Evolutionary conservation across 2,888 invertebrate species (phyloP).

Genomic region (Gymnocheta viridis): DNA sequence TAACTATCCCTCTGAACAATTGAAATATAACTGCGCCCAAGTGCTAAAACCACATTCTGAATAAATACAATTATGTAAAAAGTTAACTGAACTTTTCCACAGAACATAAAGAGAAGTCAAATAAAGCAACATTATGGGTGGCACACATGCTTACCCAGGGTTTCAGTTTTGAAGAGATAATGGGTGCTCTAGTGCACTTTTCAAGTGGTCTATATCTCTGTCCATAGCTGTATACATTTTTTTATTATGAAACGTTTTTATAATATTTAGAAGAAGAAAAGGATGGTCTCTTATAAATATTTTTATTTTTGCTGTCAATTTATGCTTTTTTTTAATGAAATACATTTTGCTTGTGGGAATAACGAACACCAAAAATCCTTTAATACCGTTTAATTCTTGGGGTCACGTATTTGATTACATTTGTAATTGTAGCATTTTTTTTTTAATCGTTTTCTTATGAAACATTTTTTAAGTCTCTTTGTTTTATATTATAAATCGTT

Average conservation of each 20-base stretch:
- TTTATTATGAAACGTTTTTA: background rate
- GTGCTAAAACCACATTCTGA: no score
- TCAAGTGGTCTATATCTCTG: background rate
- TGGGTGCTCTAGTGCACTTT: no score
- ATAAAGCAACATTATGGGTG: no score
- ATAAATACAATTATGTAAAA: no score
- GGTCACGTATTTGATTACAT: slow-evolving; percentile 70
- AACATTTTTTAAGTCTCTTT: slow-evolving; percentile 16
- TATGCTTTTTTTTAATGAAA: slow-evolving; percentile 4
- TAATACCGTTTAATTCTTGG: slow-evolving; percentile 65
- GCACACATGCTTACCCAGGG: no score
- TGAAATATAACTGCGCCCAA: no score
- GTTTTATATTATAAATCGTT: slow-evolving; percentile 50
- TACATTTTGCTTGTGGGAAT: background rate
- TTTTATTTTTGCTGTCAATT: background rate
- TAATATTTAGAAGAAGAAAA: no score
- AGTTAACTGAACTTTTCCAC: no score
- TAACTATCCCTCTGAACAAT: no score
- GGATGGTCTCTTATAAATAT: background rate
- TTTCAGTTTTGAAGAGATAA: no score
- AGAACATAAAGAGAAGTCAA: no score
- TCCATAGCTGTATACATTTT: background rate
- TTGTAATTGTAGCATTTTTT: slow-evolving; percentile 55
- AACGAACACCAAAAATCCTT: slow-evolving; percentile 32
- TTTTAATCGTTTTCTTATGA: slow-evolving; percentile 34